Conservation (phyloP, 2,888 invertebrate species). For the Teleiodes luculella region DNA sequence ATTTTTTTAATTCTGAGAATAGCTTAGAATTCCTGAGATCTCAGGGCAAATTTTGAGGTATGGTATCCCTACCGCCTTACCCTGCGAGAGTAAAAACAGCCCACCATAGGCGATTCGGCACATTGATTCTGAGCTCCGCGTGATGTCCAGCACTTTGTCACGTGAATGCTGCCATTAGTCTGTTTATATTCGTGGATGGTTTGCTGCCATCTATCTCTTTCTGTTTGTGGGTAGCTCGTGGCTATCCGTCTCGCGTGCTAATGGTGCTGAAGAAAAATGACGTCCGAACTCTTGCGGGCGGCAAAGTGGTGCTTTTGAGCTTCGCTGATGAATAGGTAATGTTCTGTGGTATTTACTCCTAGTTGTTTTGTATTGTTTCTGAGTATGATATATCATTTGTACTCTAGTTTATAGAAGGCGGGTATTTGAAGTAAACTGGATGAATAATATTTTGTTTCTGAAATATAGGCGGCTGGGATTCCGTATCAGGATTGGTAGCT, state of each 20-base stretch:
- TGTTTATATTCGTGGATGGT: constrained; percentile 54
- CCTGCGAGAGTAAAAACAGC: too few species aligned
- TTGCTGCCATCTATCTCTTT: not conserved
- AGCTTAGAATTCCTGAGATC: too few species aligned
- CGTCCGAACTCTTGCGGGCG: constrained; percentile 44
- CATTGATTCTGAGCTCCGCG: constrained; percentile 47
- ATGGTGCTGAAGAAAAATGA: constrained; percentile 62
- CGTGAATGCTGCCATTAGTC: constrained; percentile 52
- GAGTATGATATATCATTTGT: too few species aligned
- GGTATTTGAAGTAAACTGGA: too few species aligned
- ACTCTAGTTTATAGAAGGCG: too few species aligned
- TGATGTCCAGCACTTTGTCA: constrained; percentile 64
- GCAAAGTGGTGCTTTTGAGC: constrained; percentile 56
- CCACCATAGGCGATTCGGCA: constrained; percentile 24
- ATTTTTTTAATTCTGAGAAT: too few species aligned
- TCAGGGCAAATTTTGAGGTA: too few species aligned
- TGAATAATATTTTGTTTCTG: too few species aligned
- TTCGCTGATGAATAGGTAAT: constrained; percentile 60
- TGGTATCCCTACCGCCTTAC: too few species aligned
- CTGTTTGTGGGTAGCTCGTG: not conserved
- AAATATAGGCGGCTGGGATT: too few species aligned
- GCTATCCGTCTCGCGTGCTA: constrained; percentile 32
- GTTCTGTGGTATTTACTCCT: constrained; percentile 30
- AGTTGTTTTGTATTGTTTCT: too few species aligned
- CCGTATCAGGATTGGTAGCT: too few species aligned